Conservation (phyloP, 2,797 vertebrate genomes). For the Malacoraja senta region DNA sequence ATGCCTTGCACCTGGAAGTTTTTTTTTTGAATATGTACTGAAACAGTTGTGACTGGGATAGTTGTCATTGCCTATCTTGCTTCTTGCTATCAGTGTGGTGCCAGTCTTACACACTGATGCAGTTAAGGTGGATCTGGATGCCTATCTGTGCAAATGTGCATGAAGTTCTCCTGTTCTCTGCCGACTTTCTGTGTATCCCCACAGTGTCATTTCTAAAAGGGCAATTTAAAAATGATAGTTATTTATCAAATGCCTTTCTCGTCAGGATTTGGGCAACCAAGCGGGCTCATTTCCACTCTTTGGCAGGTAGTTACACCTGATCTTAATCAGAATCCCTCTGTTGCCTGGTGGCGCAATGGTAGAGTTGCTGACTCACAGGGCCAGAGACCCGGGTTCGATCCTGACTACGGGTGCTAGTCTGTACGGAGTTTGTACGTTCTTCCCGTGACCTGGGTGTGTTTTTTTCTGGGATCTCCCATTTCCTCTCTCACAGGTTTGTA, state of each 20-base stretch:
- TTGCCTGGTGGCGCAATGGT: too few species aligned
- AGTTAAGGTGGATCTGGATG: background rate
- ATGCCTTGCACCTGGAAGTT: background rate
- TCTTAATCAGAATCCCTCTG: too few species aligned
- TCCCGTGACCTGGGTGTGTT: too few species aligned
- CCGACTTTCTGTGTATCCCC: background rate
- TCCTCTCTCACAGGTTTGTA: too few species aligned
- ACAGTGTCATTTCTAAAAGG: background rate
- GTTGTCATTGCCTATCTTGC: background rate
- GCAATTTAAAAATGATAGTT: background rate
- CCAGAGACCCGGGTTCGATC: too few species aligned
- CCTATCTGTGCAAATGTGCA: background rate
- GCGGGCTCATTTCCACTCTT: background rate
- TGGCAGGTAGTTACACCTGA: background rate
- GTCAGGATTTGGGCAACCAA: background rate
- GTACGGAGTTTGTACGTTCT: too few species aligned
- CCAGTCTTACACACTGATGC: background rate
- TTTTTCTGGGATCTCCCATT: too few species aligned
- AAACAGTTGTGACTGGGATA: background rate
- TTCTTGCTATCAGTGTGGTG: background rate
- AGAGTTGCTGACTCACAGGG: too few species aligned
- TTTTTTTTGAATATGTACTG: background rate
- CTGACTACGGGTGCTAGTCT: too few species aligned
- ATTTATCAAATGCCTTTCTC: background rate
- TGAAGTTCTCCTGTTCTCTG: background rate